phyloP scores from a whole-genome alignment of 2,113 vertebrate species.

The Colaptes auratus region DNA sequence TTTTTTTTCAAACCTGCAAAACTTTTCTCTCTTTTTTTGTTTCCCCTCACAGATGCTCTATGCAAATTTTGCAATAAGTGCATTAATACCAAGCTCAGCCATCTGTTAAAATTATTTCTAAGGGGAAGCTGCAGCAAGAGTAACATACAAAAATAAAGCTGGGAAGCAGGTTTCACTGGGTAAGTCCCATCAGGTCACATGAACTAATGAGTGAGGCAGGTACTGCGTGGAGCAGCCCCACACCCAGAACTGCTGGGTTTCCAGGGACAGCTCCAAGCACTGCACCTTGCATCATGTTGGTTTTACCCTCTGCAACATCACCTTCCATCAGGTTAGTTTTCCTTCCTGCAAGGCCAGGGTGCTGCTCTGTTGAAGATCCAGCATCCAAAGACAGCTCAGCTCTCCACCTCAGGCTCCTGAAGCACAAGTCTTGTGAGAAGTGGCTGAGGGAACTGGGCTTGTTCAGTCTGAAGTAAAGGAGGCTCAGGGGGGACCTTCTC shows the following conservation, averaged over 20 bases:
- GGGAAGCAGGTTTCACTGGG: neutral
- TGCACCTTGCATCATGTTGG: neutral
- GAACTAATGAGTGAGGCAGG: neutral
- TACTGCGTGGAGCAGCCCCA: neutral
- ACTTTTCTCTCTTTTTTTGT: neutral
- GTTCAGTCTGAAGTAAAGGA: too few species aligned
- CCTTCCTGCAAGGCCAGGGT: neutral
- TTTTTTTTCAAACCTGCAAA: slow-evolving; percentile 31
- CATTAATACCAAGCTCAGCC: slow-evolving; percentile 62
- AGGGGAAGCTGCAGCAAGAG: neutral
- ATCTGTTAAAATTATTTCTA: slow-evolving; percentile 63
- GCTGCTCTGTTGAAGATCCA: neutral
- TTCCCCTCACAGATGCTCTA: slow-evolving; percentile 44
- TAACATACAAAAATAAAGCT: slow-evolving; percentile 21
- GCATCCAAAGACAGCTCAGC: neutral
- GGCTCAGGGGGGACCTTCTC: too few species aligned
- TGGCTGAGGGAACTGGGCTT: too few species aligned
- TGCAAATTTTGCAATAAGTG: slow-evolving; percentile 67
- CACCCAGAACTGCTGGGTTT: neutral
- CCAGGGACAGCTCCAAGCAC: neutral
- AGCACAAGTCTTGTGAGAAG: too few species aligned
- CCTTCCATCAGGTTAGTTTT: neutral
- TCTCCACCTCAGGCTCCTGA: neutral
- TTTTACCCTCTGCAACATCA: neutral
- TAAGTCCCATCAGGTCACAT: neutral